Percentiles rank a stretch among this genome's conserved stretches.
These are phyloP conservation scores for Erebia palarica DNA, from an alignment of 2,888 invertebrate genomes.

Conservation along the genomic window DNA sequence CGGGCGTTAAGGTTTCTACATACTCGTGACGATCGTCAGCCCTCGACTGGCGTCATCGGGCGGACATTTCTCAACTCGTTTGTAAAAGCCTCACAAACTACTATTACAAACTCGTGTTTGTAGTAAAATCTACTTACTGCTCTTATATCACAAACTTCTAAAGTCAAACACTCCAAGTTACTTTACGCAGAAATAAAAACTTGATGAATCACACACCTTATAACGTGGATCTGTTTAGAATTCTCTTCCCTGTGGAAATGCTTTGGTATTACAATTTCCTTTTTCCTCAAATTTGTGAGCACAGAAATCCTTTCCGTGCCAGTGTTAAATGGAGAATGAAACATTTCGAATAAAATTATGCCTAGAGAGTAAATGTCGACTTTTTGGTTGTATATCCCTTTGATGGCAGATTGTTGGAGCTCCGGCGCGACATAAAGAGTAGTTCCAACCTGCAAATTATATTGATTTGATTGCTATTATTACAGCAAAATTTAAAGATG, in stretches of 20 bases:
- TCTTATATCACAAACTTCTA: too few relatives aligned
- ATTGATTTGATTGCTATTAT: neutral
- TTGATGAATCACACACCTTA: slow-evolving; percentile 76
- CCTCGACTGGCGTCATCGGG: too few relatives aligned
- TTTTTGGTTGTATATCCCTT: slow-evolving; percentile 93
- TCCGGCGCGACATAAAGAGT: slow-evolving; percentile 98
- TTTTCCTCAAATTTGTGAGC: slow-evolving; percentile 86
- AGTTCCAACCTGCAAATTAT: slow-evolving; percentile 89
- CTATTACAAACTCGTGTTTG: too few relatives aligned
- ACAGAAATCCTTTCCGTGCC: slow-evolving; percentile 94
- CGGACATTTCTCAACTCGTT: too few relatives aligned
- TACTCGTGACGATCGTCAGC: too few relatives aligned
- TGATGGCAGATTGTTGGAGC: slow-evolving; percentile 85
- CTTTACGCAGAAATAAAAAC: too few relatives aligned
- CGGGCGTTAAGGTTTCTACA: too few relatives aligned
- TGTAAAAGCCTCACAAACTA: too few relatives aligned
- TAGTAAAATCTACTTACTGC: too few relatives aligned
- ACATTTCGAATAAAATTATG: slow-evolving; percentile 98
- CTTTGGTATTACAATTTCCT: slow-evolving; percentile 87
- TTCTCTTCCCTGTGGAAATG: slow-evolving; percentile 83
- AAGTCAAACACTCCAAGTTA: too few relatives aligned
- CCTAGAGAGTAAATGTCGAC: slow-evolving; percentile 94
- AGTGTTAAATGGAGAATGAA: slow-evolving; percentile 91
- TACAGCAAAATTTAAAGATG: neutral
- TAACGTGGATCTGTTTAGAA: slow-evolving; percentile 82